Evolutionary conservation across 2,797 vertebrate species (phyloP).

Genomic region (Anguilla pacifica): DNA sequence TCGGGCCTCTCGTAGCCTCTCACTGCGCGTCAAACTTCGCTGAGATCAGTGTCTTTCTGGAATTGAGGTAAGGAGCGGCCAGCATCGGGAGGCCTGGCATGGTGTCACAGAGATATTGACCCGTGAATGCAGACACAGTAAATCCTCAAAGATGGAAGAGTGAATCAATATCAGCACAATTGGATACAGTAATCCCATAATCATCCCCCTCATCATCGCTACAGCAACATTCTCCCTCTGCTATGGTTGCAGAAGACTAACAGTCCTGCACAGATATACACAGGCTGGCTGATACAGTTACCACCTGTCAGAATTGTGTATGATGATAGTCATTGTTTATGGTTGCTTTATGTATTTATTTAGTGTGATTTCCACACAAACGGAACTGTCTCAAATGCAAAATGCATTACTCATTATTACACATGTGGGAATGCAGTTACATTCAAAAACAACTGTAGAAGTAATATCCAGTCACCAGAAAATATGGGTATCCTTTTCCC

Average conservation of each 20-base stretch:
- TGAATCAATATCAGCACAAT: slow-evolving; percentile 9
- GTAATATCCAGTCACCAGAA: too few relatives aligned
- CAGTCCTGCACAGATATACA: background rate
- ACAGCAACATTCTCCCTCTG: background rate
- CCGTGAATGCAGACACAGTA: background rate
- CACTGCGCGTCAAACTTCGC: background rate
- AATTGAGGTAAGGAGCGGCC: background rate
- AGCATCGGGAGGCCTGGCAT: background rate
- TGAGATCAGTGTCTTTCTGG: background rate
- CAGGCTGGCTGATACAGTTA: background rate
- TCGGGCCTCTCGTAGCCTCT: background rate
- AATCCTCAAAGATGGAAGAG: background rate
- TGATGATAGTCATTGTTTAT: background rate
- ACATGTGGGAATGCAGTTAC: too few relatives aligned
- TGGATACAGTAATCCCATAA: background rate
- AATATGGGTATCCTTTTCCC: too few relatives aligned
- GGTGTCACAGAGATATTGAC: background rate
- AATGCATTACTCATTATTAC: too few relatives aligned
- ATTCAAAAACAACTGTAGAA: too few relatives aligned
- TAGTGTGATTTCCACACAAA: too few relatives aligned
- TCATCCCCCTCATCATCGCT: background rate
- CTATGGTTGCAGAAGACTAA: background rate
- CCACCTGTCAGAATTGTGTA: background rate
- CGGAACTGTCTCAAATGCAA: too few relatives aligned
- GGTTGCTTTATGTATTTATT: background rate